A percentile compares a stretch with the other conserved stretches of the same genome.
phyloP scores from a whole-genome alignment of 2,888 invertebrate genomes.

The Eledona agricola region DNA sequence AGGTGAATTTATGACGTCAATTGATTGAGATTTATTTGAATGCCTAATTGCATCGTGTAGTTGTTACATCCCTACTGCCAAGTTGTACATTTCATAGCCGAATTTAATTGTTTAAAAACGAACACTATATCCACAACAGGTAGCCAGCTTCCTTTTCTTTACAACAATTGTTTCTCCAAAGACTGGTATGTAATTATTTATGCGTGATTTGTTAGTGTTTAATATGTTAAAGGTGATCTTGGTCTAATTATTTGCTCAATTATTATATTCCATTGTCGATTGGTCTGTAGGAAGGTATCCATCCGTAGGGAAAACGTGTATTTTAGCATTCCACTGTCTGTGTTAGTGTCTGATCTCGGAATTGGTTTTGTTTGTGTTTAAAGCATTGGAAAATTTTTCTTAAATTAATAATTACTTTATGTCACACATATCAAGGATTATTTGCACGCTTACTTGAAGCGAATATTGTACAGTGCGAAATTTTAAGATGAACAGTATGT shows the following conservation, averaged over 20 bases:
- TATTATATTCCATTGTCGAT: conserved; percentile 11
- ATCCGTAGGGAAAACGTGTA: conserved; percentile 2
- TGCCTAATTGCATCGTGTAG: conserved; percentile 27
- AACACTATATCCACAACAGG: background rate
- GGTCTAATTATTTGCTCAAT: conserved; percentile 29
- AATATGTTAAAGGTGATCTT: conserved; percentile 17
- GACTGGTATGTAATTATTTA: conserved; percentile 15
- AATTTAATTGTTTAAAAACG: background rate
- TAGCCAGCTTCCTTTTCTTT: conserved; percentile 14
- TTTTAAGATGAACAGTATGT: conserved; percentile 13
- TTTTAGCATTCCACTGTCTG: conserved; percentile 27
- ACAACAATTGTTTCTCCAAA: conserved; percentile 4
- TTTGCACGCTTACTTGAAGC: background rate
- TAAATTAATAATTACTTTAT: conserved; percentile 8
- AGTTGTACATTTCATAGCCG: conserved; percentile 4
- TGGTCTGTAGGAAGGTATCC: conserved; percentile 8
- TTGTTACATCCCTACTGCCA: conserved; percentile 14
- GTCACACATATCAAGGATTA: conserved; percentile 21
- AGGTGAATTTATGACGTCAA: conserved; percentile 26
- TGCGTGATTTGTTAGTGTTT: conserved; percentile 1
- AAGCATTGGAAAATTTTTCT: too few relatives aligned
- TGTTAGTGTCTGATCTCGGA: conserved; percentile 26
- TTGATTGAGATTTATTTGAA: conserved; percentile 22
- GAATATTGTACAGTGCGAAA: conserved; percentile 16
- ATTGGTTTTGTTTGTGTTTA: conserved; percentile 34